Base-by-base conservation (phyloP, 2,113 vertebrate genomes). In the Hemibagrus wyckioides region DNA sequence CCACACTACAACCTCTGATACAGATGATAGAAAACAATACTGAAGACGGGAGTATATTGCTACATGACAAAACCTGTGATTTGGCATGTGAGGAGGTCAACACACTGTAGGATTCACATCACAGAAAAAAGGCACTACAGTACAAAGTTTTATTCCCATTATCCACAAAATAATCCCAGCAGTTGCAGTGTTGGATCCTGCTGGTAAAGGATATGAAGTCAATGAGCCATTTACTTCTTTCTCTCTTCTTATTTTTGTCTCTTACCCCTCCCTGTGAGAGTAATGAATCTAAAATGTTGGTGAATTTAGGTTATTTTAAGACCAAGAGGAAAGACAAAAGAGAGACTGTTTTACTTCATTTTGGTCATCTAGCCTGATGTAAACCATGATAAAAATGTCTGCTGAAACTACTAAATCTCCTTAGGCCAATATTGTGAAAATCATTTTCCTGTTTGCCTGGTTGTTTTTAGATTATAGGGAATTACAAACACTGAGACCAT, bases 211-310 rank as follows among this genome's bases (percentile, higher is more conserved):
- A 88, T 89, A 87, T 75, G 56, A 77, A 85, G 57, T 73, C 85
- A 90, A 90, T 90, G 89, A 90, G 89, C 63, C 89, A 54, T 90
- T 67, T 17, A 77, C 83, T 82, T 82, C 48, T 77, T 89, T 56
- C 50, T 63, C 44, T 52, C 1, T 5, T 67, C 39, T 44, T 25
- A 54, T 82, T 82, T 79, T 87, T 30, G 11, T 56, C 80, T 30
- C 56, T 56, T 85, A 85, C 88, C 86, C 71, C 90, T 90, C 81
- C 82, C 88, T 88, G 87, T 88, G 89, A 82, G 83, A 88, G 73
- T 84, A 88, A 87, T 88, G 82, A 86, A 84, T 77, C 44, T 36
- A 56, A 65, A 90, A 80, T 84, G 48, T 82, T 77, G 44, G 56
- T 76, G 36, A 85, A 71, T 85, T 89, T 85, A 44, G 84, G 80